Percentiles rank a stretch among this genome's conserved stretches.
These are phyloP conservation scores for Prionace glauca DNA, from an alignment of 2,797 vertebrate genomes.

Conservation along the genomic window DNA sequence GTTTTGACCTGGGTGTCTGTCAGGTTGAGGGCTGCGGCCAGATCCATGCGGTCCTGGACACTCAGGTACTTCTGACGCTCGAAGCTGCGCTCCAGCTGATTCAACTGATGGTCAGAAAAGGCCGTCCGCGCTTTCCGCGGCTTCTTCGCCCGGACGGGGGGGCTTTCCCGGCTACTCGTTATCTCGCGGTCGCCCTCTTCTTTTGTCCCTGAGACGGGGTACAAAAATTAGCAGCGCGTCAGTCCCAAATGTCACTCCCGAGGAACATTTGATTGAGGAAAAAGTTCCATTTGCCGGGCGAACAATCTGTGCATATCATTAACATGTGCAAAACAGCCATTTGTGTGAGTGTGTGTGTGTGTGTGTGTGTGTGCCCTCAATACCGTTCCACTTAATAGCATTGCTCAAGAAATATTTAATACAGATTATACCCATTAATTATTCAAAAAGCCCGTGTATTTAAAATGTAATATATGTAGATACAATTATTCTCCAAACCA, in stretches of 20 bases:
- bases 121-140: conserved; percentile 89
- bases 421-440: background rate
- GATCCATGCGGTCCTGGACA: conserved; percentile 95
- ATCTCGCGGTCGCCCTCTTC: conserved; percentile 90
- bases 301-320: conserved; percentile 19
- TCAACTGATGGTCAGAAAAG: conserved; percentile 93
- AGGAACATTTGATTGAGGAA: background rate
- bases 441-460: background rate
- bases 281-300: conserved; percentile 20
- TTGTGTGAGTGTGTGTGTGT: background rate
- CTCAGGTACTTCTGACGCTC: conserved; percentile 95
- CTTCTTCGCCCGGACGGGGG: conserved; percentile 84
- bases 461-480: background rate
- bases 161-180: conserved; percentile 90
- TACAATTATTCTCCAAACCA: background rate
- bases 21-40: conserved; percentile 88
- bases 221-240: conserved; percentile 31
- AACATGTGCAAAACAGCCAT: conserved; percentile 22
- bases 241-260: background rate
- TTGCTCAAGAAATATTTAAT: background rate
- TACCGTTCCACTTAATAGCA: background rate
- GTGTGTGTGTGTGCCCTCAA: background rate
- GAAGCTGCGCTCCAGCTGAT: conserved; percentile 91
- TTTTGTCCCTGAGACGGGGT: conserved; percentile 68
- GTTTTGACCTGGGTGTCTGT: conserved; percentile 91